Conservation (phyloP, 2,888 invertebrate species). For the Brachyptera risi region DNA sequence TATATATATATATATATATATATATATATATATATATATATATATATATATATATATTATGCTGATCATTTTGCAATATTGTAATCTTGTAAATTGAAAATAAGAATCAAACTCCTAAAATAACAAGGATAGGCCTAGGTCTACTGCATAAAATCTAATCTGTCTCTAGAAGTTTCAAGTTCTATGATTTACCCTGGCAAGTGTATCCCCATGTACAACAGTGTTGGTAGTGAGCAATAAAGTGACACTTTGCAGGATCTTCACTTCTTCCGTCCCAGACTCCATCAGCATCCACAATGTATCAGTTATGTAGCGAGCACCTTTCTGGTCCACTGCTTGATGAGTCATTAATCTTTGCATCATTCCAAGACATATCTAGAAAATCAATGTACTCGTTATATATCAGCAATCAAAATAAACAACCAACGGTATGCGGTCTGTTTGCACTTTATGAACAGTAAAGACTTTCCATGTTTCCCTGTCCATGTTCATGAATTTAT, state of each 20-base stretch:
- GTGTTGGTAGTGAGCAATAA: slow-evolving; percentile 92
- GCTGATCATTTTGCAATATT: too few relatives aligned
- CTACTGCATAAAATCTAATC: slow-evolving; percentile 7
- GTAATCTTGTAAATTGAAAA: too few relatives aligned
- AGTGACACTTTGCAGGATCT: slow-evolving; percentile 93
- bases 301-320: slow-evolving; percentile 88
- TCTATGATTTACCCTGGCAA: slow-evolving; percentile 73
- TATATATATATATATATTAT: too few relatives aligned
- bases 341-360: slow-evolving; percentile 92
- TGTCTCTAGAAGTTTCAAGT: slow-evolving; percentile 12
- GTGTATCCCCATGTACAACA: slow-evolving; percentile 88
- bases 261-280: slow-evolving; percentile 90
- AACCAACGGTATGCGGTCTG: too few relatives aligned
- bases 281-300: slow-evolving; percentile 93
- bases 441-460: too few relatives aligned
- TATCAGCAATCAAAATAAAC: too few relatives aligned
- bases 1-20: too few relatives aligned
- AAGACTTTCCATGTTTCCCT: too few relatives aligned
- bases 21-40: too few relatives aligned
- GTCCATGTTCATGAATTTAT: too few relatives aligned
- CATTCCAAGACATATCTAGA: slow-evolving; percentile 83
- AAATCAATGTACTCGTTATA: too few relatives aligned
- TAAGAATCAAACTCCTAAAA: neutral
- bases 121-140: neutral
- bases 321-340: slow-evolving; percentile 85